Evolutionary conservation across 2,888 invertebrate species (phyloP).

Genomic region (Cepaea hortensis): DNA sequence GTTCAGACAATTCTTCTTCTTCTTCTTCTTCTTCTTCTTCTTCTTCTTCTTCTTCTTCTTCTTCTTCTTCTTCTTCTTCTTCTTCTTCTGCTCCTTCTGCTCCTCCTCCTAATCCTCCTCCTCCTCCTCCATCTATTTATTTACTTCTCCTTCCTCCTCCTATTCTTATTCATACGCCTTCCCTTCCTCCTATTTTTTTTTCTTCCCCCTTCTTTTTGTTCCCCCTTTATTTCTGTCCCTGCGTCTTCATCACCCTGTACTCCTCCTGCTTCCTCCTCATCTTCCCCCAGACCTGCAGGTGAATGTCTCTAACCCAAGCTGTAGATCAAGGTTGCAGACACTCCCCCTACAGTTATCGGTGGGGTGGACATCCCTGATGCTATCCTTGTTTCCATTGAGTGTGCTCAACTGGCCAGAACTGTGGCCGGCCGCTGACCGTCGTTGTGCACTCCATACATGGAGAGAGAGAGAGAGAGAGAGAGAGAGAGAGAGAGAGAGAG

Average conservation of each 20-base stretch:
- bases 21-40: background rate
- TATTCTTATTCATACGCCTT: background rate
- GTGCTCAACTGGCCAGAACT: no score
- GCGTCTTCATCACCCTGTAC: background rate
- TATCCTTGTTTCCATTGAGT: no score
- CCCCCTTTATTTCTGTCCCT: background rate
- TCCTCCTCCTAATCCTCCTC: no score
- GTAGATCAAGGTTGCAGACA: no score
- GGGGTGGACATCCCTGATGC: no score
- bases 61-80: background rate
- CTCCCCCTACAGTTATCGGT: no score
- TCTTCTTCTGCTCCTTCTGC: background rate
- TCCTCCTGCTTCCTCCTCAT: background rate
- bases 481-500: no score
- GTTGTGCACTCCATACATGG: no score
- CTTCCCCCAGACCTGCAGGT: background rate
- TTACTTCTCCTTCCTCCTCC: background rate
- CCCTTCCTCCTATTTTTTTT: background rate
- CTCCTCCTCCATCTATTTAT: background rate
- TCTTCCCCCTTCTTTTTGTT: background rate
- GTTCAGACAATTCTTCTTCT: background rate
- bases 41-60: background rate
- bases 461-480: no score
- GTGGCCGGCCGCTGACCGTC: no score
- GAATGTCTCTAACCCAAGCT: no score